Evolutionary conservation across 2,888 invertebrate species (phyloP).

Genomic region (Callosobruchus maculatus): DNA sequence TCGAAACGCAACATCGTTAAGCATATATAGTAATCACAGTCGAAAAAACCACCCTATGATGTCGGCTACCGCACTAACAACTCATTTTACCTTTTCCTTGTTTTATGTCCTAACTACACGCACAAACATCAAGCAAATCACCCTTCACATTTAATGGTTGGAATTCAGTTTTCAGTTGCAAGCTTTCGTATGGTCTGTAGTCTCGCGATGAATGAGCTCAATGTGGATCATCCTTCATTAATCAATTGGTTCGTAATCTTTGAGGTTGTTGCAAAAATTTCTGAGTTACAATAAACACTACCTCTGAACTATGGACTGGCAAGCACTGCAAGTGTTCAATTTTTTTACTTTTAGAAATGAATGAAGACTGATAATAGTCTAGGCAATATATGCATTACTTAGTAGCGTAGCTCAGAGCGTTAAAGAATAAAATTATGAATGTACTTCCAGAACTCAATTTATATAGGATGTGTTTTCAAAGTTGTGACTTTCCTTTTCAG

Average conservation of each 20-base stretch:
- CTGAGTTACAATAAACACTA: neutral
- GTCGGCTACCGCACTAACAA: neutral
- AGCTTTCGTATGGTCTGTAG: neutral
- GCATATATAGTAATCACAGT: neutral
- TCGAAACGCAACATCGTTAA: neutral
- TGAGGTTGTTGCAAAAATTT: neutral
- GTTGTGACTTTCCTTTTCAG: too few relatives aligned
- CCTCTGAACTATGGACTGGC: neutral
- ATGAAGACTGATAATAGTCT: too few relatives aligned
- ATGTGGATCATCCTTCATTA: neutral
- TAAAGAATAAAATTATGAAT: too few relatives aligned
- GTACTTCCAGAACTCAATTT: too few relatives aligned
- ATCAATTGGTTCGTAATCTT: neutral
- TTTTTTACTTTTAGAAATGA: too few relatives aligned
- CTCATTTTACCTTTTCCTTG: slow-evolving; percentile 2
- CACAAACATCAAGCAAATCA: slow-evolving; percentile 11
- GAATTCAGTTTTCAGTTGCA: neutral
- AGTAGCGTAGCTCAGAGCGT: too few relatives aligned
- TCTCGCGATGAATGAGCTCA: neutral
- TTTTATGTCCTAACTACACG: slow-evolving; percentile 18
- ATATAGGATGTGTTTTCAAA: too few relatives aligned
- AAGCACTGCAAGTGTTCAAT: too few relatives aligned
- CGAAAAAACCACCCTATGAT: neutral
- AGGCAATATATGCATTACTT: too few relatives aligned
- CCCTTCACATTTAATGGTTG: slow-evolving; percentile 9